Conservation (phyloP, 1,140 invertebrate genomes). For the Trichogramma pretiosum region DNA sequence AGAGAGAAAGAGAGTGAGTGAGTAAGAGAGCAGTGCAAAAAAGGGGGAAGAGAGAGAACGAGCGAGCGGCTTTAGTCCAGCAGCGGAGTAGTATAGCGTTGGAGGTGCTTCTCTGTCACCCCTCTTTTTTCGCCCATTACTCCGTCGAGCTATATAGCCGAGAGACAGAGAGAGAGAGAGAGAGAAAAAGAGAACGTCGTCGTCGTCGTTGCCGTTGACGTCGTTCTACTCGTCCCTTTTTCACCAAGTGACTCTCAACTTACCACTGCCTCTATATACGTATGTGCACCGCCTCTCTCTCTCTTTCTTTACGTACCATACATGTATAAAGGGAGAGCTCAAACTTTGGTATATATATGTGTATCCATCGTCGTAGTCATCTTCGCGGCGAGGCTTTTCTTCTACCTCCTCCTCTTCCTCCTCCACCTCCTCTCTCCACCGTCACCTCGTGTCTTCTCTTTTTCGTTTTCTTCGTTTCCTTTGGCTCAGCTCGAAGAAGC, state of each 20-base stretch:
- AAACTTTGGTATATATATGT: not conserved
- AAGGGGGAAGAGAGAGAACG: slow-evolving; percentile 3
- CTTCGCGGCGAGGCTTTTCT: too few species aligned
- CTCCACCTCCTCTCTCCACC: not conserved
- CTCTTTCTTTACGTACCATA: not conserved
- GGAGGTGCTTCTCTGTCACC: too few species aligned
- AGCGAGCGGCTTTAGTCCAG: too few species aligned
- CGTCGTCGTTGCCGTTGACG: not conserved
- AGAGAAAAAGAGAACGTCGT: slow-evolving; percentile 4
- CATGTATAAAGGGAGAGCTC: not conserved
- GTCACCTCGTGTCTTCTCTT: not conserved
- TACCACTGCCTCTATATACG: slow-evolving; percentile 13
- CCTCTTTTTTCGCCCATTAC: too few species aligned
- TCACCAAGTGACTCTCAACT: slow-evolving; percentile 31
- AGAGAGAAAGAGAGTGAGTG: not conserved
- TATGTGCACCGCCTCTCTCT: not conserved
- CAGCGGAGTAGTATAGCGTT: too few species aligned
- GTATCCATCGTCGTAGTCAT: too few species aligned
- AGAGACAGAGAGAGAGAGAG: not conserved
- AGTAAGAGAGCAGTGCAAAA: not conserved
- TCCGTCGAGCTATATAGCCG: too few species aligned
- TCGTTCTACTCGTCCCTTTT: slow-evolving; percentile 8
- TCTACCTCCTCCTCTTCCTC: slow-evolving; percentile 6
- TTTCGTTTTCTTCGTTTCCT: not conserved
- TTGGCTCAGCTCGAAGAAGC: not conserved